Evolutionary conservation across 2,888 invertebrate genomes (phyloP).

Genomic region (Watsonalla cultraria): DNA sequence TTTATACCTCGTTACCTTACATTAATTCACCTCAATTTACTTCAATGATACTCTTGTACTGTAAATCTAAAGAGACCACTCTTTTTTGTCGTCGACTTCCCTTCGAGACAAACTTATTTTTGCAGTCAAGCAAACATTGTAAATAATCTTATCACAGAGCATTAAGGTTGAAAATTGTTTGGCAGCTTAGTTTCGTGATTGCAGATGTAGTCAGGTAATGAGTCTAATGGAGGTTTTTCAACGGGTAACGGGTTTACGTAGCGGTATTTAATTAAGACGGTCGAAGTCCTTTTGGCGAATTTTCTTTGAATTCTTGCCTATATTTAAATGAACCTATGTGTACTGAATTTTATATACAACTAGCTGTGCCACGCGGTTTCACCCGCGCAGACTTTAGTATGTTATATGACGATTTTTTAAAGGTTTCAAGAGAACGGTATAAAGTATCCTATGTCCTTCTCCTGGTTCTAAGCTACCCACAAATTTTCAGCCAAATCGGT

Average conservation of each 20-base stretch:
- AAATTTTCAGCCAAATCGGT: too few relatives aligned
- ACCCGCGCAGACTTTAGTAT: too few relatives aligned
- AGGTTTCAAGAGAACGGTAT: too few relatives aligned
- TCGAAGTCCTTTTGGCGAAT: slow-evolving; percentile 27
- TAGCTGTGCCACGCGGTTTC: too few relatives aligned
- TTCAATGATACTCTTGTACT: slow-evolving; percentile 57
- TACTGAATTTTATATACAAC: too few relatives aligned
- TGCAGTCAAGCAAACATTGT: slow-evolving; percentile 7
- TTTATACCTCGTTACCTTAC: slow-evolving; percentile 37
- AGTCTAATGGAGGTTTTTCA: slow-evolving; percentile 62
- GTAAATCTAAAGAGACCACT: slow-evolving; percentile 53
- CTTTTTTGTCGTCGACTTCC: slow-evolving; percentile 47
- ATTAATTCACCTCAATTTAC: slow-evolving; percentile 60
- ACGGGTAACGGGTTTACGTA: slow-evolving; percentile 51
- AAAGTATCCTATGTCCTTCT: too few relatives aligned
- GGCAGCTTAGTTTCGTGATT: slow-evolving; percentile 9
- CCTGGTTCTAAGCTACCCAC: too few relatives aligned
- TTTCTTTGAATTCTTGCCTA: slow-evolving; percentile 22
- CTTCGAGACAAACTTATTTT: slow-evolving; percentile 22
- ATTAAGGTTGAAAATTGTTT: slow-evolving; percentile 21
- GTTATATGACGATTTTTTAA: too few relatives aligned
- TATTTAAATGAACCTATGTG: neutral
- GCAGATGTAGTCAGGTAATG: slow-evolving; percentile 41
- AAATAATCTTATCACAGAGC: slow-evolving; percentile 8
- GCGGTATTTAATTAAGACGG: slow-evolving; percentile 59